phyloP scores from a whole-genome alignment of 2,797 vertebrate genomes.

The Clarias laeviceps region DNA sequence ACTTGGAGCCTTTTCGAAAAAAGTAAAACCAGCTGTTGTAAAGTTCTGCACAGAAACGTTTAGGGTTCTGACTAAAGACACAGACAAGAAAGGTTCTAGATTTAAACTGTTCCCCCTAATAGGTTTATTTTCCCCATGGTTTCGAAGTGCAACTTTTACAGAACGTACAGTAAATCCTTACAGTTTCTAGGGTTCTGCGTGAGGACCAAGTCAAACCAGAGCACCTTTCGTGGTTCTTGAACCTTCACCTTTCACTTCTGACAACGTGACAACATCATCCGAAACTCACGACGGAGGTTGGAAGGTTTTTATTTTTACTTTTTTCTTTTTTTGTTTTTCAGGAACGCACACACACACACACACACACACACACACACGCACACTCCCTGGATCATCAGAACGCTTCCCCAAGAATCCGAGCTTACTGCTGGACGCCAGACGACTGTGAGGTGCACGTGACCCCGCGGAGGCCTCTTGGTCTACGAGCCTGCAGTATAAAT shows the following conservation, averaged over 20 bases:
- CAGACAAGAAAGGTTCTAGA: background rate
- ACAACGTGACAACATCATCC: background rate
- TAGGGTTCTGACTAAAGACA: background rate
- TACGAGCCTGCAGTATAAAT: background rate
- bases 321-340: background rate
- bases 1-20: too few relatives aligned
- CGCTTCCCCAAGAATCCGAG: background rate
- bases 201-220: background rate
- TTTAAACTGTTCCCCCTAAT: background rate
- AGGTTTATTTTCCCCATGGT: background rate
- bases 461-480: background rate
- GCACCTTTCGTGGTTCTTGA: background rate
- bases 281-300: background rate
- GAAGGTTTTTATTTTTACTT: background rate
- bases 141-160: background rate
- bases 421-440: slow-evolving; percentile 33
- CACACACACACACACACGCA: too few relatives aligned
- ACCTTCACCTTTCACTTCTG: background rate
- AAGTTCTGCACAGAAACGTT: too few relatives aligned
- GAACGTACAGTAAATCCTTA: background rate
- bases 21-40: too few relatives aligned
- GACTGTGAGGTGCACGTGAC: background rate
- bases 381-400: background rate
- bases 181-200: background rate
- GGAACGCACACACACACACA: background rate